Evolutionary conservation across 2,888 invertebrate species (phyloP).

Genomic region (Agapostemon virescens): DNA sequence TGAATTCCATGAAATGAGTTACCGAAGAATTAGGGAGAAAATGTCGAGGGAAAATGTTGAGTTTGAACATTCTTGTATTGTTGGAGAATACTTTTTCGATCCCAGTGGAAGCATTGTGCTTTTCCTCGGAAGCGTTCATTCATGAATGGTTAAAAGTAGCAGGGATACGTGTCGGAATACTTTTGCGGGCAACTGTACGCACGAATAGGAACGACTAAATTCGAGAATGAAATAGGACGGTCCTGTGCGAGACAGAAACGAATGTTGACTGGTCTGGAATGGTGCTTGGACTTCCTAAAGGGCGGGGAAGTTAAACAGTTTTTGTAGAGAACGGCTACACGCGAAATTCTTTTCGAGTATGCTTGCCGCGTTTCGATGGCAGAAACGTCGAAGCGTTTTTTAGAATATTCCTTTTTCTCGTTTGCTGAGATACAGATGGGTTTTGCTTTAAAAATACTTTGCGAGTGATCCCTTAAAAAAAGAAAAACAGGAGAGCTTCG

Average conservation of each 20-base stretch:
- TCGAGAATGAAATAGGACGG: constrained; percentile 16
- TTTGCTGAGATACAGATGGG: not conserved
- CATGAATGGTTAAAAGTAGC: not conserved
- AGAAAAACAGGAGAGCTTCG: not conserved
- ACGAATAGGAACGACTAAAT: constrained; percentile 13
- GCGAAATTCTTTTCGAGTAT: constrained; percentile 14
- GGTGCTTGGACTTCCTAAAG: not conserved
- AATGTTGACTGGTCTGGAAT: constrained; percentile 21
- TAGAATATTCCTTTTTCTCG: not conserved
- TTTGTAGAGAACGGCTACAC: not conserved
- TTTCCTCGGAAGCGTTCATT: not conserved
- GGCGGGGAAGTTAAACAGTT: constrained; percentile 13
- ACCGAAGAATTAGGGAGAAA: not conserved
- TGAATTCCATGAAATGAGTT: not conserved
- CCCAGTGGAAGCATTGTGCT: not conserved
- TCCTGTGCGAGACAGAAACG: not conserved
- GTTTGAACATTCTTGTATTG: not conserved
- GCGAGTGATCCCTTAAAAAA: not conserved
- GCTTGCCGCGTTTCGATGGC: not conserved
- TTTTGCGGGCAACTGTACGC: not conserved
- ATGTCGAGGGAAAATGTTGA: not conserved
- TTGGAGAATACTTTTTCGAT: not conserved
- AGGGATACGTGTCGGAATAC: not conserved
- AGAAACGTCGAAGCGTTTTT: not conserved
- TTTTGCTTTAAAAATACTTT: not conserved